phyloP scores from a whole-genome alignment of 2,113 vertebrate genomes.

The Todiramphus chloris region DNA sequence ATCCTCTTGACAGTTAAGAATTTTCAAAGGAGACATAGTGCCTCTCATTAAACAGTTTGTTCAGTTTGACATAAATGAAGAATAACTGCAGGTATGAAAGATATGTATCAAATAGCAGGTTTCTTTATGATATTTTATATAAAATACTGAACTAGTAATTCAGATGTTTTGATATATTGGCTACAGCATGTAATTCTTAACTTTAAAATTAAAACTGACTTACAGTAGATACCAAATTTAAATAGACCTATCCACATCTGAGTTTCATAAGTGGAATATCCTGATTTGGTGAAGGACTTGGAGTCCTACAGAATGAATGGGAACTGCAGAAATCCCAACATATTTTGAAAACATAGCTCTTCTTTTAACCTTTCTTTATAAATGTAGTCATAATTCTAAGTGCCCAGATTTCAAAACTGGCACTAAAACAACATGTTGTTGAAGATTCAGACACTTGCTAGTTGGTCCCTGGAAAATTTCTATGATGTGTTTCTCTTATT shows the following conservation, averaged over 20 bases:
- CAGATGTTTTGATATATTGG: not conserved
- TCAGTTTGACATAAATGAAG: not conserved
- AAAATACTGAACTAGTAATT: not conserved
- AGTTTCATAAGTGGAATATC: not conserved
- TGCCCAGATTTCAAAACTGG: not conserved
- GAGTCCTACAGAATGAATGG: not conserved
- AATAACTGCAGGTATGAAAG: not conserved
- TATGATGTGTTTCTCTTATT: not conserved
- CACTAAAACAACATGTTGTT: not conserved
- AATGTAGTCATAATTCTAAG: not conserved
- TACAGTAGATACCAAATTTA: not conserved
- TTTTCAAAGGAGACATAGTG: not conserved
- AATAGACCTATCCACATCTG: not conserved
- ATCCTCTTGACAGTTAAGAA: not conserved
- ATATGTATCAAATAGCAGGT: not conserved
- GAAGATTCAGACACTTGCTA: not conserved
- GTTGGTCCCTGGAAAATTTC: not conserved
- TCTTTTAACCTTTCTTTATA: not conserved
- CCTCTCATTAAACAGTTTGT: not conserved
- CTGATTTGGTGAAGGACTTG: not conserved
- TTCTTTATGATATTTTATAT: not conserved
- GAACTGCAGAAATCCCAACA: not conserved
- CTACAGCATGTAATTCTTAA: not conserved
- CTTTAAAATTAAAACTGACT: not conserved
- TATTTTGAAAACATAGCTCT: not conserved